Conservation (phyloP, 1,140 invertebrate species). For the Leptinotarsa texana region DNA sequence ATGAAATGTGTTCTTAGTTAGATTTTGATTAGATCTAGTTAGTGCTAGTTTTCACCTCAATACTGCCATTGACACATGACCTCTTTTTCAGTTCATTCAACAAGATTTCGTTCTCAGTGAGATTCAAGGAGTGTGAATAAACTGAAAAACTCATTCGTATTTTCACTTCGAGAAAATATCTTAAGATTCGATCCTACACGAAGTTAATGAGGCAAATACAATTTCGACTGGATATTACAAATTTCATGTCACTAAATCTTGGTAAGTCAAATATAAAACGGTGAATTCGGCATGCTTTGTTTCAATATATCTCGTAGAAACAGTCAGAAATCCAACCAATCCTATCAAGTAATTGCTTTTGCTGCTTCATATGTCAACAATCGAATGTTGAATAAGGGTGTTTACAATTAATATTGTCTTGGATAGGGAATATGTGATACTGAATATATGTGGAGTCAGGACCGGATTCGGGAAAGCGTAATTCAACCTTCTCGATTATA, state of each 20-base stretch:
- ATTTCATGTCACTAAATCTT: conserved; percentile 3
- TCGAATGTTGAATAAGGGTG: conserved; percentile 32
- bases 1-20: no score
- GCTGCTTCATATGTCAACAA: conserved; percentile 40
- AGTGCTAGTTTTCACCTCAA: no score
- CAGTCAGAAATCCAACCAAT: conserved; percentile 30
- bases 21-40: no score
- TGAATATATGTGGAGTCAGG: conserved; percentile 7
- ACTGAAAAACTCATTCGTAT: no score
- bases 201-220: background rate
- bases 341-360: conserved; percentile 40
- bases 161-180: background rate
- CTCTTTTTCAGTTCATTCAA: no score
- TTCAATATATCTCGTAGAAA: conserved; percentile 25
- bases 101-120: no score
- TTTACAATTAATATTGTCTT: conserved; percentile 40
- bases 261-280: conserved; percentile 16
- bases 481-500: no score
- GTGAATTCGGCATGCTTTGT: conserved; percentile 16
- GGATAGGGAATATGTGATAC: conserved; percentile 31
- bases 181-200: background rate
- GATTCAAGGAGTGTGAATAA: no score
- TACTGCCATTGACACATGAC: no score
- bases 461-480: no score
- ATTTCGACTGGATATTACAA: background rate